A percentile compares a stretch with the other conserved stretches of the same genome.
Conservation (phyloP, 1,140 invertebrate species). For the Aplysia californica region DNA sequence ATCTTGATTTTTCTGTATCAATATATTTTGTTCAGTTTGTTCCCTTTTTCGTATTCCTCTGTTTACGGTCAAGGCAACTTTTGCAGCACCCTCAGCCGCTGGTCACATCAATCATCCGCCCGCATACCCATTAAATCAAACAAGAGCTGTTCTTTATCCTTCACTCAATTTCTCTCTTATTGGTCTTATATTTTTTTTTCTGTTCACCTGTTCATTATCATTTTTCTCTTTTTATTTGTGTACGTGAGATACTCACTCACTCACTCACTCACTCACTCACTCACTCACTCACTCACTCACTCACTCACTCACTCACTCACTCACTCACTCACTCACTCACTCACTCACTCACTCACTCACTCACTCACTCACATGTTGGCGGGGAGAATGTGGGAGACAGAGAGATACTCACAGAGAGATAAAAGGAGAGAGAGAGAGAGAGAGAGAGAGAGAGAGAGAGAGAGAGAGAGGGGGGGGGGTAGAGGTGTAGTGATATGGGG, state of each 20-base stretch:
- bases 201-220: too few species aligned
- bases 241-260: conserved; percentile 17
- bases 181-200: too few species aligned
- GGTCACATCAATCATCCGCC: too few species aligned
- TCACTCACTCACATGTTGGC: conserved; percentile 8
- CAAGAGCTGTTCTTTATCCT: too few species aligned
- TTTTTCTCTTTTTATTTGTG: too few species aligned
- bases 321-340: neutral
- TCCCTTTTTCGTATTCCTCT: too few species aligned
- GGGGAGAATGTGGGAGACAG: conserved; percentile 13
- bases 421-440: neutral
- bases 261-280: conserved; percentile 6
- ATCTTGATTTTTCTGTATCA: too few species aligned
- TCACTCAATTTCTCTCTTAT: too few species aligned
- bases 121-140: too few species aligned
- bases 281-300: conserved; percentile 10
- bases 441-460: neutral
- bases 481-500: neutral
- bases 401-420: neutral
- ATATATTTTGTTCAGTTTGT: too few species aligned
- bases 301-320: conserved; percentile 25
- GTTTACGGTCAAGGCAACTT: too few species aligned
- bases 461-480: neutral
- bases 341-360: neutral
- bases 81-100: too few species aligned